These are phyloP conservation scores for Mellivora capensis DNA, from an alignment of 2,113 vertebrate genomes.

Conservation along the genomic window DNA sequence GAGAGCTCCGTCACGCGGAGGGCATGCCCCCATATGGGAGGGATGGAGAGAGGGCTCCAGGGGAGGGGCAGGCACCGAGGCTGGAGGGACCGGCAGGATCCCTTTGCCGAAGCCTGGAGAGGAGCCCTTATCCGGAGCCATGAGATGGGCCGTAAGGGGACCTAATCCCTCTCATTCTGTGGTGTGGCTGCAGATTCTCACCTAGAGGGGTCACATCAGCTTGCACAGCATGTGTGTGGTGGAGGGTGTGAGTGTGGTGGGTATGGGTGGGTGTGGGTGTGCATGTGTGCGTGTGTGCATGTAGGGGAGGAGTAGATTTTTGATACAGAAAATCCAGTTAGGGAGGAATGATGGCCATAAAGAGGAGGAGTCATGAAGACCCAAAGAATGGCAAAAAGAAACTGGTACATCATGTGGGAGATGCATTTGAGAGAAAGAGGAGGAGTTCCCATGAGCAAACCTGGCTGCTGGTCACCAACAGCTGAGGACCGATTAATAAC, in stretches of 20 bases:
- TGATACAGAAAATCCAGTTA: neutral
- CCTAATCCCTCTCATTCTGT: neutral
- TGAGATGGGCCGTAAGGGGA: accelerated
- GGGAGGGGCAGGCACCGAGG: accelerated
- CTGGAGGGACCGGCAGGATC: neutral
- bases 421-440: accelerated
- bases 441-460: accelerated
- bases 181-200: neutral
- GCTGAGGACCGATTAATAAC: neutral
- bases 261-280: too few relatives aligned
- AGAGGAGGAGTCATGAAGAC: neutral
- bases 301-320: too few relatives aligned
- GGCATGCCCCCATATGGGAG: accelerated
- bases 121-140: too few relatives aligned
- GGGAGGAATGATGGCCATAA: neutral
- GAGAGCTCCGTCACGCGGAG: accelerated
- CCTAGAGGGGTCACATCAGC: accelerated
- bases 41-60: accelerated
- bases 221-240: neutral
- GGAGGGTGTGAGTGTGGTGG: neutral
- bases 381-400: accelerated
- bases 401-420: accelerated
- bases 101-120: neutral
- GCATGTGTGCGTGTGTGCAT: accelerated
- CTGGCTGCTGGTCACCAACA: neutral